A percentile compares a stretch with the other conserved stretches of the same genome.
These are phyloP conservation scores for Gibbula magus DNA, from an alignment of 2,888 invertebrate species.

Conservation along the genomic window DNA sequence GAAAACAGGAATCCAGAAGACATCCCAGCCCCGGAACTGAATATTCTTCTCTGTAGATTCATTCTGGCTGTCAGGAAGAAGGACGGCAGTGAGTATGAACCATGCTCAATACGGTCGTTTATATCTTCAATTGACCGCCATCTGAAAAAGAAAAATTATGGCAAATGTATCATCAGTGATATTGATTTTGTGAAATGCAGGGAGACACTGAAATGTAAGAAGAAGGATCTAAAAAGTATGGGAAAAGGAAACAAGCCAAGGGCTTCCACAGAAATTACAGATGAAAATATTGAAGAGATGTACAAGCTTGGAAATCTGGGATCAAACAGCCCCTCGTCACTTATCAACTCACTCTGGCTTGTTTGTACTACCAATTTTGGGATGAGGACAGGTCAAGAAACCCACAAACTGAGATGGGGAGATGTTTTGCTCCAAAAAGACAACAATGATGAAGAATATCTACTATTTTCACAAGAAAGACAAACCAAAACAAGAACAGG, in stretches of 20 bases:
- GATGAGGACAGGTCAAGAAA: constrained; percentile 62
- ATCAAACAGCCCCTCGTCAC: constrained; percentile 63
- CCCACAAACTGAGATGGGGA: constrained; percentile 66
- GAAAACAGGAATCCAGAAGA: too few species aligned
- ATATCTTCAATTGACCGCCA: constrained; percentile 64
- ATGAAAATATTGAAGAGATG: constrained; percentile 4
- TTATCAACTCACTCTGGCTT: constrained; percentile 64
- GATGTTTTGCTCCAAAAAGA: constrained; percentile 55
- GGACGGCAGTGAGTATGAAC: constrained; percentile 67
- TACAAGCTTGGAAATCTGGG: constrained; percentile 64
- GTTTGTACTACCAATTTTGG: constrained; percentile 61
- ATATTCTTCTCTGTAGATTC: constrained; percentile 61
- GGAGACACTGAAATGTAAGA: constrained; percentile 59
- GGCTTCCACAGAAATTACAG: constrained; percentile 4
- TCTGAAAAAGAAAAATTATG: constrained; percentile 57
- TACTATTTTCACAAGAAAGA: constrained; percentile 32
- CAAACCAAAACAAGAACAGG: too few species aligned
- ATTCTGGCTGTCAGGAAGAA: constrained; percentile 63
- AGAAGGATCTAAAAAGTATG: constrained; percentile 55
- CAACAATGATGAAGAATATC: constrained; percentile 54
- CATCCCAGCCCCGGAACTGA: constrained; percentile 59
- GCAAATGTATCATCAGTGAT: constrained; percentile 59
- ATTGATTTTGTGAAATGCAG: constrained; percentile 57
- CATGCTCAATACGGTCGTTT: constrained; percentile 65
- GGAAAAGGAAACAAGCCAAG: constrained; percentile 56